Conservation (phyloP, 2,888 invertebrate species). For the Hemaris fuciformis region DNA sequence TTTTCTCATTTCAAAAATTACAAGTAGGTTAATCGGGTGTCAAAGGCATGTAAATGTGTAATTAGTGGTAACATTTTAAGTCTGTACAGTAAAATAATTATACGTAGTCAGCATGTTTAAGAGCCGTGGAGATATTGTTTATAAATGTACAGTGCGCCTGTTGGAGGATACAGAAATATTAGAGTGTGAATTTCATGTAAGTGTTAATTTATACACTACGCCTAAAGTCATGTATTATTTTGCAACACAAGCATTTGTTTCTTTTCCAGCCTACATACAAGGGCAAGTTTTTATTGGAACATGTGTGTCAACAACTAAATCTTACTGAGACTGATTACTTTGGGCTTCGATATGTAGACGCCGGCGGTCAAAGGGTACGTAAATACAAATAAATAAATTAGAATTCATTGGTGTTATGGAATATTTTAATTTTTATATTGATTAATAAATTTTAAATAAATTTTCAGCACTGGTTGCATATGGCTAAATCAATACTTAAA, state of each 20-base stretch:
- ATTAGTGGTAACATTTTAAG: conserved; percentile 28
- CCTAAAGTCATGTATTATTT: neutral
- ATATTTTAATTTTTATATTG: too few relatives aligned
- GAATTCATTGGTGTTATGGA: too few relatives aligned
- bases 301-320: conserved; percentile 94
- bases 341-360: conserved; percentile 95
- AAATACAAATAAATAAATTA: too few relatives aligned
- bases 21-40: conserved; percentile 29
- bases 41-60: conserved; percentile 32
- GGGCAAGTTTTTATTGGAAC: conserved; percentile 93
- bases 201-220: conserved; percentile 30
- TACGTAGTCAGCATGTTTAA: conserved; percentile 75
- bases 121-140: conserved; percentile 89
- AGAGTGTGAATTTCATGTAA: conserved; percentile 93
- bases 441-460: conserved; percentile 17
- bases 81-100: conserved; percentile 19
- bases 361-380: conserved; percentile 92
- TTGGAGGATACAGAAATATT: conserved; percentile 95
- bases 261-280: conserved; percentile 90
- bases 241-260: neutral
- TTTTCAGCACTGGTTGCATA: conserved; percentile 96
- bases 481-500: conserved; percentile 93
- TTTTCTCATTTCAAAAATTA: conserved; percentile 31
- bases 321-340: conserved; percentile 97
- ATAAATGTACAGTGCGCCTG: conserved; percentile 93